Conservation (phyloP, 2,113 vertebrate genomes). For the Heloderma charlesbogerti region DNA sequence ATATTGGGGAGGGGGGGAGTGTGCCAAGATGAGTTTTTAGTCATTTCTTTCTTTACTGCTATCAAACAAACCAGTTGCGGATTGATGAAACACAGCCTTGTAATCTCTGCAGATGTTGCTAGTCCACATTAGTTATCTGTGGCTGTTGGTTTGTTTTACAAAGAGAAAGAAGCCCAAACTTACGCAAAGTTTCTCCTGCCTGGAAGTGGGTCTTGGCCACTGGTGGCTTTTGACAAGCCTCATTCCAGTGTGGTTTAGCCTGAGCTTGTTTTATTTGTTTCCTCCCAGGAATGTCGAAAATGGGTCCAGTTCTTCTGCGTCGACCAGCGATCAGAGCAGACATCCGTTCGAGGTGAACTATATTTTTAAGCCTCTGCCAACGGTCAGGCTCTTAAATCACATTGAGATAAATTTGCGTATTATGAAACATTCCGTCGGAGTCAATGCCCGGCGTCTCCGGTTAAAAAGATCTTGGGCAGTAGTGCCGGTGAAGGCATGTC, state of each 20-base stretch:
- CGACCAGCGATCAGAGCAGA: constrained; percentile 85
- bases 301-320: constrained; percentile 81
- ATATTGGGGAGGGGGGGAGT: too few species aligned
- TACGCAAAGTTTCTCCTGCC: too few species aligned
- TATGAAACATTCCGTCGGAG: too few species aligned
- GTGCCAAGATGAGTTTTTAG: neutral
- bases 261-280: neutral
- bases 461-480: too few species aligned
- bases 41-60: neutral
- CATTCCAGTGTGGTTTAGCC: neutral
- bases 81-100: neutral
- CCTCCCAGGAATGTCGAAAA: constrained; percentile 85
- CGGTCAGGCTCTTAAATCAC: neutral
- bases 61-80: neutral
- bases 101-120: neutral
- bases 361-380: neutral
- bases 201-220: neutral
- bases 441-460: too few species aligned
- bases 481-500: neutral
- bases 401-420: too few species aligned
- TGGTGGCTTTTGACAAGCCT: neutral
- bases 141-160: too few species aligned
- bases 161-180: neutral
- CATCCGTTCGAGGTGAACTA: constrained; percentile 88
- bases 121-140: neutral